These are phyloP conservation scores for Polydrusus cervinus DNA, from an alignment of 2,888 invertebrate species.

Conservation along the genomic window DNA sequence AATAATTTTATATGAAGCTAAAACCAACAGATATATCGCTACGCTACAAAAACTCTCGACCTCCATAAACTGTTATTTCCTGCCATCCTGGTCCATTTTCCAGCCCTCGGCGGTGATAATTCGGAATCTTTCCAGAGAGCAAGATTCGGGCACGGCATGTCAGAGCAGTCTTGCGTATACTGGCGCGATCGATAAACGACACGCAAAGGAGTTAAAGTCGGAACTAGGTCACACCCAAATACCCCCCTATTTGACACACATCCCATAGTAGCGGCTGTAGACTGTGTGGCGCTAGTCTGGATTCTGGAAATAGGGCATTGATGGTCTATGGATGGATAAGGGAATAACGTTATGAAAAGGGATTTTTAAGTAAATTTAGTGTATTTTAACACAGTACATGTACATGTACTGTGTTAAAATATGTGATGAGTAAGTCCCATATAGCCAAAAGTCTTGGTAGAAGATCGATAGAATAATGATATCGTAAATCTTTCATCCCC, in stretches of 20 bases:
- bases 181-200: constrained; percentile 65
- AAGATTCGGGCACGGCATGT: constrained; percentile 44
- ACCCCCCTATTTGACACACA: constrained; percentile 47
- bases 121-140: constrained; percentile 22
- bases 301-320: constrained; percentile 18
- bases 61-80: constrained; percentile 19
- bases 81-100: constrained; percentile 47
- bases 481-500: too few species aligned
- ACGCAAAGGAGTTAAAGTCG: constrained; percentile 59
- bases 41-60: background rate
- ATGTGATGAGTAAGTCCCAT: too few species aligned
- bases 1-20: too few species aligned
- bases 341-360: background rate
- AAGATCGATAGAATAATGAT: too few species aligned
- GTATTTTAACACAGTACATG: background rate
- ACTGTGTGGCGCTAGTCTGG: constrained; percentile 45
- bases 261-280: constrained; percentile 43
- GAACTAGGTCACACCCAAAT: constrained; percentile 55
- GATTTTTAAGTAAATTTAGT: background rate
- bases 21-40: too few species aligned
- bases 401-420: too few species aligned
- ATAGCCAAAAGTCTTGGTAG: too few species aligned
- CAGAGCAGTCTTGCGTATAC: constrained; percentile 65
- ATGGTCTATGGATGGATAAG: constrained; percentile 1
- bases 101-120: constrained; percentile 36